Evolutionary conservation across 2,113 vertebrate genomes (phyloP).

Genomic region (Jaculus jaculus): DNA sequence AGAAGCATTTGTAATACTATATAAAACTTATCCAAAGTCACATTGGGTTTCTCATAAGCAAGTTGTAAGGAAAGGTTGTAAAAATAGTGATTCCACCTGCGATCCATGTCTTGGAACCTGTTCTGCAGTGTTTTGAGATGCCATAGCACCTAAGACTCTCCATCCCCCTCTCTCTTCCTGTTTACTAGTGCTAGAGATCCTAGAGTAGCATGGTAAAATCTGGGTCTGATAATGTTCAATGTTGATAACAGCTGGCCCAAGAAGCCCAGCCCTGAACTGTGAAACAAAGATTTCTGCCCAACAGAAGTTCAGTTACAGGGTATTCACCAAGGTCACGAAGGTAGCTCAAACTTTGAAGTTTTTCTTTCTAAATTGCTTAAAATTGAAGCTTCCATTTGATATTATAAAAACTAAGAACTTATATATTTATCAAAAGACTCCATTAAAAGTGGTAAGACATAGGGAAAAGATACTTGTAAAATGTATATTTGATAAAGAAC

Average conservation of each 20-base stretch:
- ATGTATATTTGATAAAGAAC: background rate
- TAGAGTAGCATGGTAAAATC: background rate
- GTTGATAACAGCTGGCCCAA: background rate
- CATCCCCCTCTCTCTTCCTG: background rate
- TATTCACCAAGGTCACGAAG: background rate
- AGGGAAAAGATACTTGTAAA: constrained; percentile 23
- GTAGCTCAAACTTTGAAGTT: background rate
- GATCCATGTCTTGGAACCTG: background rate
- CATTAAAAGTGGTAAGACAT: background rate
- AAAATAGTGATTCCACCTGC: background rate
- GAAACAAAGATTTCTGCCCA: constrained; percentile 1
- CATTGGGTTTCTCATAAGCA: constrained; percentile 21
- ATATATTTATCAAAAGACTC: background rate
- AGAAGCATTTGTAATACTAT: background rate
- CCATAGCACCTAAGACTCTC: background rate
- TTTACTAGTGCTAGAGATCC: background rate
- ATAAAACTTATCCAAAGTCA: background rate
- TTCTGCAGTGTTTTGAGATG: background rate
- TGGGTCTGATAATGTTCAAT: background rate
- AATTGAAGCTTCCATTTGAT: background rate
- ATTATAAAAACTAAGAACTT: constrained; percentile 2
- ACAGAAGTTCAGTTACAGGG: background rate
- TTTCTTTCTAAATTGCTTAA: constrained; percentile 13
- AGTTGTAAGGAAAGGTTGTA: background rate
- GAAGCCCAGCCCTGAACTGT: background rate